phyloP scores from a whole-genome alignment of 53 echinoderm and acorn worm genomes.

The Crossaster papposus region DNA sequence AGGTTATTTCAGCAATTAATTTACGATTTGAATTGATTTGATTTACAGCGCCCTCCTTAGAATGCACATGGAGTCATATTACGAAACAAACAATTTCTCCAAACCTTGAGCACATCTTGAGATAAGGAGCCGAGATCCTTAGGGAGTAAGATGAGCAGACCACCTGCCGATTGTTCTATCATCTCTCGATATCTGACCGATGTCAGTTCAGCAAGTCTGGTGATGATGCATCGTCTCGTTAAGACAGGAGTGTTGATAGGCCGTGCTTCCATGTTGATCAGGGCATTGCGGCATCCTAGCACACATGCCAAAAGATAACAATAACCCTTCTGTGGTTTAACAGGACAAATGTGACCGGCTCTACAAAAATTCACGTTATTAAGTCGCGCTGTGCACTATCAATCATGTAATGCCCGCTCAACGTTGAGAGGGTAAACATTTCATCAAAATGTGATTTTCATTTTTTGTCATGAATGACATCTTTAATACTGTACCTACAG shows the following conservation, averaged over 20 bases:
- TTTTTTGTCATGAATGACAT: no score
- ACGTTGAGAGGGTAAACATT: no score
- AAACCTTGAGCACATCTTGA: conserved; percentile 85
- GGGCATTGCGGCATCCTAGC: conserved; percentile 89
- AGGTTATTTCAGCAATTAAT: no score
- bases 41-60: not conserved
- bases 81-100: not conserved
- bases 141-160: conserved; percentile 83
- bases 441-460: no score
- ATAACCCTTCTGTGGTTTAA: no score
- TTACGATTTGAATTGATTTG: no score
- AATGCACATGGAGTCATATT: not conserved
- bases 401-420: no score
- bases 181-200: conserved; percentile 88
- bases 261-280: conserved; percentile 98
- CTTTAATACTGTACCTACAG: no score
- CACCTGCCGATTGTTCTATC: conserved; percentile 88
- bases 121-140: conserved; percentile 78
- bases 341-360: no score
- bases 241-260: conserved; percentile 82
- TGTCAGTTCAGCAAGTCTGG: conserved; percentile 87
- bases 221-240: conserved; percentile 85
- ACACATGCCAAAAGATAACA: no score
- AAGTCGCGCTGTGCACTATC: no score
- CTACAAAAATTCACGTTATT: no score